Evolutionary conservation across 2,888 invertebrate species (phyloP).

Genomic region (Caenorhabditis sulstoni): DNA sequence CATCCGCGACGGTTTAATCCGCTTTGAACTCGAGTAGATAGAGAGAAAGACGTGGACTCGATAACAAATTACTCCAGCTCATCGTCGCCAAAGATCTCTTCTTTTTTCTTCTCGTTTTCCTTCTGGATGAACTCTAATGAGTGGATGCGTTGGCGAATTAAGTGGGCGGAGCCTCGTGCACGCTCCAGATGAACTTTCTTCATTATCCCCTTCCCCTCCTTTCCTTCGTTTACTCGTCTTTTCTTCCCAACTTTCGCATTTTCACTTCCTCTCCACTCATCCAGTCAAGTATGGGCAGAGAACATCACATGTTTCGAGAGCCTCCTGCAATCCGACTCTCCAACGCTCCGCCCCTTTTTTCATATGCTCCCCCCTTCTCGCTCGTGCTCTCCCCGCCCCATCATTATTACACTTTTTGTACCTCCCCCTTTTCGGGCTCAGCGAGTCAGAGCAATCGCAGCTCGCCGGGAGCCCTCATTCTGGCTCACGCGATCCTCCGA

Average conservation of each 20-base stretch:
- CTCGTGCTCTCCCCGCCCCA: slow-evolving; percentile 1
- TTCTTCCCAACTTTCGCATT: not conserved
- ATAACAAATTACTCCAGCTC: not conserved
- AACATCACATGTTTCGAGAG: slow-evolving; percentile 25
- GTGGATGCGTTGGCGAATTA: no score
- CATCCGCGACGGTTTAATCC: slow-evolving; percentile 10
- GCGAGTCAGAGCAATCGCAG: no score
- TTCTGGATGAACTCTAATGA: no score
- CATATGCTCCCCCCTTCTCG: slow-evolving; percentile 2
- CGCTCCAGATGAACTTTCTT: slow-evolving; percentile 19
- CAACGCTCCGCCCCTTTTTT: slow-evolving; percentile 17
- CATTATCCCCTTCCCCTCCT: not conserved
- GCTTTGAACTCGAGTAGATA: slow-evolving; percentile 4
- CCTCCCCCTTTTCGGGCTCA: not conserved
- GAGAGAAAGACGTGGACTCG: no score
- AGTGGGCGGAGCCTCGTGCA: not conserved
- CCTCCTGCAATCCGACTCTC: slow-evolving; percentile 29
- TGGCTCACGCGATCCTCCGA: no score
- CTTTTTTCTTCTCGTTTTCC: not conserved
- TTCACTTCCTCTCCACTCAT: slow-evolving; percentile 5
- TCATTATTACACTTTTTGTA: slow-evolving; percentile 28
- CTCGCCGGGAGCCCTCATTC: no score
- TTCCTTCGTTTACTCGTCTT: not conserved
- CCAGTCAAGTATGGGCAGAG: slow-evolving; percentile 3
- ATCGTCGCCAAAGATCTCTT: not conserved